These are phyloP conservation scores for Callopanchax toddi DNA, from an alignment of 2,113 vertebrate genomes.

Conservation along the genomic window DNA sequence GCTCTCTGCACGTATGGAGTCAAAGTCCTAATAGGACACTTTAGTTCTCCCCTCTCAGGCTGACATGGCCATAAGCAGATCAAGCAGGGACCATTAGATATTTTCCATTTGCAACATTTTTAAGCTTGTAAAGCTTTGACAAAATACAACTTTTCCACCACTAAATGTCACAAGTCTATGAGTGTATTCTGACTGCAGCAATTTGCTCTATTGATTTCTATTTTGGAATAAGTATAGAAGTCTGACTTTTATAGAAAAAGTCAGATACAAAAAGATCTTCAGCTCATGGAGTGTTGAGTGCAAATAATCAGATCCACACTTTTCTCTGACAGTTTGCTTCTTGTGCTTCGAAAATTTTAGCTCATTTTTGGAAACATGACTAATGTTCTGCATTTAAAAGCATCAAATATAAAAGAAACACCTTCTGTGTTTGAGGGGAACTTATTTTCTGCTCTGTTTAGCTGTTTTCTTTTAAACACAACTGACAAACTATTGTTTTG, in stretches of 20 bases:
- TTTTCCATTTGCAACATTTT: conserved; percentile 15
- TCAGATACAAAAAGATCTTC: conserved; percentile 25
- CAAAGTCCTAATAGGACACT: conserved; percentile 11
- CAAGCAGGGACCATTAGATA: conserved; percentile 5
- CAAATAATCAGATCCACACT: conserved; percentile 18
- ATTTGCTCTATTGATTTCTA: conserved; percentile 22
- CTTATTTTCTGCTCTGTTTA: too few relatives aligned
- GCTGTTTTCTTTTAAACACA: too few relatives aligned
- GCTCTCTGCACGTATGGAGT: conserved; percentile 24
- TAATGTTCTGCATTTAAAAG: conserved; percentile 24
- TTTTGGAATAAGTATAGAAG: conserved; percentile 18
- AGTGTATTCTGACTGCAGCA: conserved; percentile 6
- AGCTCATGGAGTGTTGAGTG: not conserved
- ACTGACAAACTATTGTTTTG: too few relatives aligned
- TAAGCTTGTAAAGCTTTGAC: conserved; percentile 11
- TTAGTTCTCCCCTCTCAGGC: conserved; percentile 9
- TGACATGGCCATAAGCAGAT: conserved; percentile 8
- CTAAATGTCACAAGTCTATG: conserved; percentile 12
- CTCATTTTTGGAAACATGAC: conserved; percentile 13
- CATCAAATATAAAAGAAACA: conserved; percentile 15
- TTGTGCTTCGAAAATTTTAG: conserved; percentile 15
- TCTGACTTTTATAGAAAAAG: conserved; percentile 18
- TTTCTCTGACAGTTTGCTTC: conserved; percentile 41
- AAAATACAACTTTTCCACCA: conserved; percentile 4
- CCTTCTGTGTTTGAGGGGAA: not conserved